These are phyloP conservation scores for Archivesica marissinica DNA, from an alignment of 1,140 invertebrate genomes.

Conservation along the genomic window DNA sequence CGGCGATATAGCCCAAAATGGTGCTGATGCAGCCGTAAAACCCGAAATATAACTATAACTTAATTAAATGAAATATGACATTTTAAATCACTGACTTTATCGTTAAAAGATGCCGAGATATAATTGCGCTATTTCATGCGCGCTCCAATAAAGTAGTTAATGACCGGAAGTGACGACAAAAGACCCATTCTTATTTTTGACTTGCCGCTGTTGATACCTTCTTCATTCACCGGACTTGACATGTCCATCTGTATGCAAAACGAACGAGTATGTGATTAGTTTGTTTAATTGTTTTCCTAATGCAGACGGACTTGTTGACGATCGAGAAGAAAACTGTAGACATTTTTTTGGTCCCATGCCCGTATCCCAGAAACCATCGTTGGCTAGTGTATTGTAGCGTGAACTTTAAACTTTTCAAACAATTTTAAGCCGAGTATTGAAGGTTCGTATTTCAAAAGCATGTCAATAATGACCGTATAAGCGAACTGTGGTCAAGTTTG, in stretches of 20 bases:
- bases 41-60: too few species aligned
- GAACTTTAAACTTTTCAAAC: constrained; percentile 47
- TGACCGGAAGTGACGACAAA: background rate
- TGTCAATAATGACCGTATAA: constrained; percentile 24
- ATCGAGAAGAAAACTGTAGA: background rate
- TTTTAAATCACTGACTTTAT: too few species aligned
- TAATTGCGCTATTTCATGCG: too few species aligned
- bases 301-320: background rate
- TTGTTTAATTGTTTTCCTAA: background rate
- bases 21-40: too few species aligned
- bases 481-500: background rate
- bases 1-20: too few species aligned
- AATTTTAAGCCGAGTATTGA: constrained; percentile 35
- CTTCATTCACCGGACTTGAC: too few species aligned
- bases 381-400: background rate
- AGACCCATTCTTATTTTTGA: too few species aligned
- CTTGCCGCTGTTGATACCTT: too few species aligned
- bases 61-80: too few species aligned
- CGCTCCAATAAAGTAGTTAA: background rate
- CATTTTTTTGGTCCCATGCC: constrained; percentile 2
- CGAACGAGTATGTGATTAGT: background rate
- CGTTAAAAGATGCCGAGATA: too few species aligned
- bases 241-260: background rate
- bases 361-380: constrained; percentile 7
- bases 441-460: constrained; percentile 18